Percentiles rank a stretch among this genome's conserved stretches.
Evolutionary conservation across 2,888 invertebrate species (phyloP).

Genomic region (Eupithecia vulgata): DNA sequence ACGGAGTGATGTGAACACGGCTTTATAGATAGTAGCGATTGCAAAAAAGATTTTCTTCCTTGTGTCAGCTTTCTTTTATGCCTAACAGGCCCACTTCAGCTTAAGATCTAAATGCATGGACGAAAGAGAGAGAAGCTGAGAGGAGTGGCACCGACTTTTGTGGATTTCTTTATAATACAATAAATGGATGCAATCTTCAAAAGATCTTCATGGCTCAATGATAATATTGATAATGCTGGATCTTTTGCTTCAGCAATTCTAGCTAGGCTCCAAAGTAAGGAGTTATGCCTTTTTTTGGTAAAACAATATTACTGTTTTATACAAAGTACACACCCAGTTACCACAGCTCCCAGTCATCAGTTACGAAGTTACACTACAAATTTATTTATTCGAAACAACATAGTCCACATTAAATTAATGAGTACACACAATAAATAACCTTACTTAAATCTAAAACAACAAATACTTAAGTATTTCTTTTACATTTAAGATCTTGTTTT

Average conservation of each 20-base stretch:
- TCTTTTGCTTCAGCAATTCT: not conserved
- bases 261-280: too few relatives aligned
- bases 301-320: too few relatives aligned
- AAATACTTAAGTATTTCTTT: too few relatives aligned
- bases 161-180: not conserved
- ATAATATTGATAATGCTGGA: not conserved
- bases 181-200: not conserved
- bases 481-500: not conserved
- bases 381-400: too few relatives aligned
- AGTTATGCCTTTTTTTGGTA: too few relatives aligned
- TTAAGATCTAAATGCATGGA: not conserved
- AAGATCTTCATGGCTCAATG: not conserved
- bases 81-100: not conserved
- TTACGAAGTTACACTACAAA: too few relatives aligned
- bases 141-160: too few relatives aligned
- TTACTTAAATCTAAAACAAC: too few relatives aligned
- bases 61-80: not conserved
- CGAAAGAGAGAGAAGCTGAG: not conserved
- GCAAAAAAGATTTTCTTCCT: constrained; percentile 30
- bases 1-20: constrained; percentile 57
- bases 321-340: too few relatives aligned
- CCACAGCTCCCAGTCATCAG: too few relatives aligned
- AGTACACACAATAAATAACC: too few relatives aligned
- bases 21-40: constrained; percentile 49
- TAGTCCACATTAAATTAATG: too few relatives aligned